Base-by-base conservation (phyloP, 2,888 invertebrate genomes). In the Adelognathus sp. region DNA sequence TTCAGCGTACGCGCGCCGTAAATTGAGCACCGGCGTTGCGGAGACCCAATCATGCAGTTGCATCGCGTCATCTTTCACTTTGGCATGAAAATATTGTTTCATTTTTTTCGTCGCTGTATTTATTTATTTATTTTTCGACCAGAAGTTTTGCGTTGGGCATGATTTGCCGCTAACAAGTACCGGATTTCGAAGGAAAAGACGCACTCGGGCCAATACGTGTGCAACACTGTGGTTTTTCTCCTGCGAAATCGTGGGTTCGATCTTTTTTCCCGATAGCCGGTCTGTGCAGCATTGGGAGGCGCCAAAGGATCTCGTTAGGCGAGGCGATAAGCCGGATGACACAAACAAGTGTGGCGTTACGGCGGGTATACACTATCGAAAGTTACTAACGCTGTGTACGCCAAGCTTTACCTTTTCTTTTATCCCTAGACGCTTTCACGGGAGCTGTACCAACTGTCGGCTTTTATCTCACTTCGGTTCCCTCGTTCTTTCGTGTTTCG, bases 361-460 rank as follows among this genome's bases (percentile, higher is more conserved):
- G 21, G 7, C 27, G 56, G 44, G 9, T n/a, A 50, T 76, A 27
- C 36, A 31, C 39, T 14, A 64, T 70, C 16, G 58, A 31, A 70
- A 58, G 46, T 70, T 11, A 27, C 56, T 21, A 21, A 21, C 14
- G 33, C 46, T 64, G 63, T 64, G 33, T 29, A 33, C 56, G 33
- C 56, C 21, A 50, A 33, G 29, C 29, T 16, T 29, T 9, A 44
- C 27, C 46, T 21, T 24, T 50, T 18, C n/a, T 24, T 18, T 18
- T 21, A 11, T 24, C 63, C 52, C 33, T 63, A 50, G 58, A 56
- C 54, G 63, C 61, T 69, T 69, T 64, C 52, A 63, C 50, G 69
- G 63, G 69, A 70, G 64, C 50, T 31, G n/a, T 64, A 70, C 69
- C 78, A 66, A 78, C 70, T 78, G 64, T 74, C 44, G 58, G 60